Base-by-base conservation (phyloP, 2,113 vertebrate genomes). In the Rhabdomys dilectus region DNA sequence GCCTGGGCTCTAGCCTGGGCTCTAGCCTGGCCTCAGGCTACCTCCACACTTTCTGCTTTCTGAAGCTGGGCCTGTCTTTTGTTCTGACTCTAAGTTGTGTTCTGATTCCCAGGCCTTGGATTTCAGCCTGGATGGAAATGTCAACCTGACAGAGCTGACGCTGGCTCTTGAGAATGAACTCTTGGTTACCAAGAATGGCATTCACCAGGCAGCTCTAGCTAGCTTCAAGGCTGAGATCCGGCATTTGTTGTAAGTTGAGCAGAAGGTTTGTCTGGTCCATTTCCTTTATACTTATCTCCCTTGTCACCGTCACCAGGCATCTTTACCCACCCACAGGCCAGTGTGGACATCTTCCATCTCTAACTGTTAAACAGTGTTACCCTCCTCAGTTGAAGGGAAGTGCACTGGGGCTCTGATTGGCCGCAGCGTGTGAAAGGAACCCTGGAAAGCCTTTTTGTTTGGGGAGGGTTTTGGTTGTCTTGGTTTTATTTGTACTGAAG, bases 221-320 rank as follows among this genome's bases (percentile, higher is more conserved):
- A 99, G 99, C 98, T 99, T 99, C 98, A 99, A 99, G 97, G 98
- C 98, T 0, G 99, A 99, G 98, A 99, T 99, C 98, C 98, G 99
- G 64, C 98, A 99, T 96, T 98, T 99, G 78, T 93, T 99, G 99
- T 99, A 98, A 99, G 99, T 99, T 75, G 0, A 42, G 0, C 19
- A 16, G 53, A 29, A 84, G 7, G 1, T 6, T 0, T 0, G 17
- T 0, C 11, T 31, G 89, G 10, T 48, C 36, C 0, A 0, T 95
- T 19, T 26, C 88, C 58, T 48, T 24, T 2, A n/a, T 1, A 48
- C 62, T 22, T 51, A 22, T n/a, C 64, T 34, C 17, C 19, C 17
- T n/a, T 4, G 42, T 36, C 9, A 3, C 95, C 8, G 0, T 68
- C 94, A 86, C 60, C 72, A 3, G 11, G 34, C 3, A 39, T 7